A percentile compares a stretch with the other conserved stretches of the same genome.
phyloP scores from a whole-genome alignment of 2,797 vertebrate genomes.

The Gymnothorax reevesii region DNA sequence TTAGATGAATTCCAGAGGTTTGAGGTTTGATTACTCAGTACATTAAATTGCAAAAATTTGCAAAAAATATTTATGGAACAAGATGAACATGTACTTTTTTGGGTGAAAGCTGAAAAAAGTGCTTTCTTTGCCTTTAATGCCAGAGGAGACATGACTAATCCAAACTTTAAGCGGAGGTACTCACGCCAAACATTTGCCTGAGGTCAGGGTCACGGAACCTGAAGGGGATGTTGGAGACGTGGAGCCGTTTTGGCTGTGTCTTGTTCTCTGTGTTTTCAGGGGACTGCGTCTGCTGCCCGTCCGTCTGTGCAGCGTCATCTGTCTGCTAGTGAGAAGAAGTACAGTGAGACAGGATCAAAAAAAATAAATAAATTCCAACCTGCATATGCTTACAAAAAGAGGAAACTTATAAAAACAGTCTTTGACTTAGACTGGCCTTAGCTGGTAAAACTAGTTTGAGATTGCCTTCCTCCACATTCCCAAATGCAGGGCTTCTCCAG shows the following conservation, averaged over 20 bases:
- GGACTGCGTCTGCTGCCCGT: slow-evolving; percentile 86
- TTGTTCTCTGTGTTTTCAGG: slow-evolving; percentile 92
- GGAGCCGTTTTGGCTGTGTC: slow-evolving; percentile 92
- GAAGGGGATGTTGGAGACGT: slow-evolving; percentile 97
- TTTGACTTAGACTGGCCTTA: too few species aligned
- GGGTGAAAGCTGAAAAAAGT: too few species aligned
- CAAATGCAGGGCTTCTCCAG: not conserved
- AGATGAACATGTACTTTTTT: too few species aligned
- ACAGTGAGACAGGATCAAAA: slow-evolving; percentile 33
- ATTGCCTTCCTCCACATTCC: not conserved
- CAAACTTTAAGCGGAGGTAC: slow-evolving; percentile 49
- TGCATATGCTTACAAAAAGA: too few species aligned
- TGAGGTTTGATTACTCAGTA: too few species aligned
- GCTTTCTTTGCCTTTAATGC: too few species aligned
- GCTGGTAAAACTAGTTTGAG: too few species aligned
- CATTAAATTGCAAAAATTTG: too few species aligned
- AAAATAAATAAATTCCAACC: not conserved
- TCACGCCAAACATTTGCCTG: slow-evolving; percentile 97
- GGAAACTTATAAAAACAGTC: too few species aligned
- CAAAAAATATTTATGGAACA: too few species aligned
- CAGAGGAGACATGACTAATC: too few species aligned
- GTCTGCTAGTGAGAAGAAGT: slow-evolving; percentile 80
- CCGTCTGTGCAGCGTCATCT: slow-evolving; percentile 88
- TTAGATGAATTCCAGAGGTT: too few species aligned
- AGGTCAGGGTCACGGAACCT: slow-evolving; percentile 95